Percentiles rank a stretch among this genome's conserved stretches.
Conservation (phyloP, 2,797 vertebrate species). For the Dicrostonyx torquatus region DNA sequence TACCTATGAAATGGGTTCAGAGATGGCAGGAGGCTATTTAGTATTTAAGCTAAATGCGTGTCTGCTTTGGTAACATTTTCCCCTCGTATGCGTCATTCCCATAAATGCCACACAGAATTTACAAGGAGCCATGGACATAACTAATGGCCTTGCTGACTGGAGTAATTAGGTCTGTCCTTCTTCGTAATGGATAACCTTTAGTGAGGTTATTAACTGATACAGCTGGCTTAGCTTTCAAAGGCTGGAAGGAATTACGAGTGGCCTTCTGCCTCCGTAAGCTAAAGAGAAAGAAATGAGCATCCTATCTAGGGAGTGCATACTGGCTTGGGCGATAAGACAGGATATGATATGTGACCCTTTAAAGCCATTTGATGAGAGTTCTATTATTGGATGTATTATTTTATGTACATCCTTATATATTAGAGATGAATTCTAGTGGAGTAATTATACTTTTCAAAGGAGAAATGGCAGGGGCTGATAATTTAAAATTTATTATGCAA, state of each 20-base stretch:
- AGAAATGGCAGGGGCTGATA: slow-evolving; percentile 34
- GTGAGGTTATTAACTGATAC: slow-evolving; percentile 52
- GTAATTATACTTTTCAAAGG: slow-evolving; percentile 51
- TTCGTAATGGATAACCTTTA: slow-evolving; percentile 61
- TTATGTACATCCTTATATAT: slow-evolving; percentile 40
- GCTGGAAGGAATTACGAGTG: background rate
- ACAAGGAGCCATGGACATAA: background rate
- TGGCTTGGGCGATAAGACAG: background rate
- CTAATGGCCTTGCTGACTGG: background rate
- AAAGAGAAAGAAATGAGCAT: background rate
- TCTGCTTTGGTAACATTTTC: slow-evolving; percentile 16
- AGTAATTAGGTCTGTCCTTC: slow-evolving; percentile 10
- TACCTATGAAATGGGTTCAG: slow-evolving; percentile 42
- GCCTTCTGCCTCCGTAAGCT: background rate
- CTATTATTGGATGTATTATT: background rate
- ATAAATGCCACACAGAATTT: background rate
- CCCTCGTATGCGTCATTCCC: background rate
- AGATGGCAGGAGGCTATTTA: background rate
- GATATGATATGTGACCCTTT: background rate
- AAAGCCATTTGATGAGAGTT: slow-evolving; percentile 5
- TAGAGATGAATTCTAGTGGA: slow-evolving; percentile 8
- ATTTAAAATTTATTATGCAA: slow-evolving; percentile 16
- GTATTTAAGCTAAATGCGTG: slow-evolving; percentile 12
- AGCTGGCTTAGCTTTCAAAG: slow-evolving; percentile 45
- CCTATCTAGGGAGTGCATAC: background rate